Percentiles rank a stretch among this genome's conserved stretches.
phyloP scores from a whole-genome alignment of 2,113 vertebrate species.

The Sylvicapra grimmia region DNA sequence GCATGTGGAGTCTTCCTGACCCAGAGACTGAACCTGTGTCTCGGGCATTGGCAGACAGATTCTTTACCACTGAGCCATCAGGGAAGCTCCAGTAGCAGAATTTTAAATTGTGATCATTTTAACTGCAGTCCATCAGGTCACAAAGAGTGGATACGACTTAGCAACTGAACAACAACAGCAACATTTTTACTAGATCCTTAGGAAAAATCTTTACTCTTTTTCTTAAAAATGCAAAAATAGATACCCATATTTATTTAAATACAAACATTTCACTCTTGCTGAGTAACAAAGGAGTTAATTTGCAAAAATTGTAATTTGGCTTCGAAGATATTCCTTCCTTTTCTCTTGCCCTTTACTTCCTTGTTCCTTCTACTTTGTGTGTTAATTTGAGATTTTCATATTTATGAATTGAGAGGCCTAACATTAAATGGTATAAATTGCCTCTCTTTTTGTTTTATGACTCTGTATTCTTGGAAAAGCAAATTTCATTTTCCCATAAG shows the following conservation, averaged over 20 bases:
- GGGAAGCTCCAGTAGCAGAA: not conserved
- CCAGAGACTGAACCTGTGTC: not conserved
- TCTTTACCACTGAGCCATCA: not conserved
- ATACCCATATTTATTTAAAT: constrained; percentile 54
- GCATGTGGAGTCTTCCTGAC: not conserved
- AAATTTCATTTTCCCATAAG: constrained; percentile 7
- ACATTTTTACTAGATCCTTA: constrained; percentile 55
- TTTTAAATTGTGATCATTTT: not conserved
- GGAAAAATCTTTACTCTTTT: constrained; percentile 50
- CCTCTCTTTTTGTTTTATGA: not conserved
- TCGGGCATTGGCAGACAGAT: not conserved
- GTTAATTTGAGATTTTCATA: not conserved
- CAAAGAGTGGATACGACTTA: not conserved
- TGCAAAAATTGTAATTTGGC: constrained; percentile 64
- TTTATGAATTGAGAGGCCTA: not conserved
- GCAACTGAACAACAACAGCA: not conserved
- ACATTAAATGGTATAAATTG: not conserved
- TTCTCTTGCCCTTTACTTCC: not conserved
- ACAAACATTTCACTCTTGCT: constrained; percentile 65
- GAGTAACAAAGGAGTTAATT: constrained; percentile 70
- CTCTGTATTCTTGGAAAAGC: constrained; percentile 20
- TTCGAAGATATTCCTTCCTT: constrained; percentile 54
- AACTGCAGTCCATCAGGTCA: not conserved
- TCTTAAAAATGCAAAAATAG: constrained; percentile 51
- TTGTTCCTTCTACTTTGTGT: not conserved